Base-by-base conservation (phyloP, 2,888 invertebrate genomes). In the Dorcus parallelipipedus region DNA sequence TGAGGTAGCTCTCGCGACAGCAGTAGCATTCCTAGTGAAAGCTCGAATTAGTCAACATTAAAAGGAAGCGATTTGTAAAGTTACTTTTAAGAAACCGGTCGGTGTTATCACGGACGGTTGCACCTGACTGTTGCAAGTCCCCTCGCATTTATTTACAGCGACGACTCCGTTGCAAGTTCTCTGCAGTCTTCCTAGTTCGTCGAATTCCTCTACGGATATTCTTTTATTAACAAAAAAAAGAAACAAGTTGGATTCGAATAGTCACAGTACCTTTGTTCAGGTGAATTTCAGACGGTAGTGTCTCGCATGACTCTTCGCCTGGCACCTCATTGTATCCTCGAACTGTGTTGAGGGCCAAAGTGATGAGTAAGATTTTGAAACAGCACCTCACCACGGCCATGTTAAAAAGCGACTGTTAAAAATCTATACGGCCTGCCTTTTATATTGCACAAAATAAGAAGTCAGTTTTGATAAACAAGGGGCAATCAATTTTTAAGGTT, bases 131-230 rank as follows among this genome's bases (percentile, higher is more conserved):
- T 85, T 89, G 75, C 96, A 96, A 64, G 90, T 87, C 23, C 96
- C 96, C 77, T 96, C 96, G 73, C 96, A 96, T 81, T 95, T 96
- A 73, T 92, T 95, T 0, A 96, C 93, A 9, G 86, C 88, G 45
- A 96, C 86, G 78, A 93, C 94, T 0, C 93, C 94, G 73, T 90
- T 93, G 74, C 96, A 96, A 9, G 93, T 93, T 71, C 95, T 82
- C 69, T 88, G 83, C 69, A 95, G 80, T 66, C 90, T 82, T n/a
- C 94, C 94, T 69, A 89, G 80, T 64, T 93, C 93, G 71, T 93
- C 91, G 71, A 90, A 94, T 76, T 95, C 94, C 80, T 95, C 95
- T 91, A 71, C 47, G n/a, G n/a, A 52, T 14, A 23, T 17, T 6
- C 0, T 7, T 3, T 3, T 7, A 7, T 33, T 33, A 14, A 14